Evolutionary conservation across 2,797 vertebrate species (phyloP).

Genomic region (Staurois parvus): DNA sequence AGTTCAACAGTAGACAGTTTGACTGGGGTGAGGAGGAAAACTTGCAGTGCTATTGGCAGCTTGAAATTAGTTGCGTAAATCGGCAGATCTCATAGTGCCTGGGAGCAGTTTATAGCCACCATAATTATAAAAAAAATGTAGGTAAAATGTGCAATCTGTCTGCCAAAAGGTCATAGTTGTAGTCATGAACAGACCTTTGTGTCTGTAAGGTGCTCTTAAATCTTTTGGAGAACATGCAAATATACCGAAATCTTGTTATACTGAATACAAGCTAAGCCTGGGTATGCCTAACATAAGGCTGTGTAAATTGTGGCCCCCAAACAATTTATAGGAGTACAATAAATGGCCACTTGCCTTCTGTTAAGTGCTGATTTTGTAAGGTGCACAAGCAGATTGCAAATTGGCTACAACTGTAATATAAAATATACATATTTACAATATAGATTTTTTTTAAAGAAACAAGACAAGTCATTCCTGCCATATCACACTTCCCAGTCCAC

Average conservation of each 20-base stretch:
- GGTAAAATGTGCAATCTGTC: not conserved
- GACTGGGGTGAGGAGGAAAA: no score
- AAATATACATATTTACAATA: conserved; percentile 87
- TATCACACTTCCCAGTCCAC: conserved; percentile 81
- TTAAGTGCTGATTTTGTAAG: conserved; percentile 87
- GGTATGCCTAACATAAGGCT: not conserved
- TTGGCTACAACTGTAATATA: conserved; percentile 80
- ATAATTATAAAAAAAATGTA: not conserved
- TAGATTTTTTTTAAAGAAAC: conserved; percentile 62
- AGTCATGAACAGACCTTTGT: not conserved
- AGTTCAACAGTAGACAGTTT: no score
- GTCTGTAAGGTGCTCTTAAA: not conserved
- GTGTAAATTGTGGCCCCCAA: not conserved
- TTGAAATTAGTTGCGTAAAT: no score
- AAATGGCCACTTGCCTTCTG: conserved; percentile 71
- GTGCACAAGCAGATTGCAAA: conserved; percentile 88
- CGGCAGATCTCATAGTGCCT: no score
- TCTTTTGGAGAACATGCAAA: not conserved
- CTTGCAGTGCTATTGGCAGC: no score
- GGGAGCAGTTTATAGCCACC: not conserved
- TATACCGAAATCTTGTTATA: not conserved
- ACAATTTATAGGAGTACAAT: conserved; percentile 36
- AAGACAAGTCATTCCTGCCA: conserved; percentile 77
- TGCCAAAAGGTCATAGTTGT: not conserved
- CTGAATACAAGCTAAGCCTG: not conserved